Base-by-base conservation (phyloP, 2,113 vertebrate genomes). In the Spea multiplicata region DNA sequence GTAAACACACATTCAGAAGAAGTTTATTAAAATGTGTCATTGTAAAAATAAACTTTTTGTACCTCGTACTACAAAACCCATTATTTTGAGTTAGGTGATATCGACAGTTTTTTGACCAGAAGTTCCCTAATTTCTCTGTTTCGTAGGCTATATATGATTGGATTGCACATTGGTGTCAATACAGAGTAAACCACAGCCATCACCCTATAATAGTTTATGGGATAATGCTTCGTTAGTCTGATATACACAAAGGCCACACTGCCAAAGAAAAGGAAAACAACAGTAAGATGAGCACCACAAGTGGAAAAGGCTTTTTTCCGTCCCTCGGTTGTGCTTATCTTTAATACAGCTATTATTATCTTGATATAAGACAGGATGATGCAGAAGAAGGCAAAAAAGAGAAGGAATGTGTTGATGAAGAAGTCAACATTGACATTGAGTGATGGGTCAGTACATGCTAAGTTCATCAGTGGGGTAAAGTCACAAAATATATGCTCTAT, bases 261-360 rank as follows among this genome's bases (percentile, higher is more conserved):
- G 50, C 83, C 83, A 5, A 83, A 88, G 52, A 87, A 88, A 52
- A 88, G 71, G 2, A 85, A 59, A 5, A 87, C 85, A 44, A 87
- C 80, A 9, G 81, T 71, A 3, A 88, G 79, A 17, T 86, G 86
- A 5, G 83, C 82, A 0, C 80, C 82, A 53, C 84, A 88, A 0
- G 83, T 84, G 4, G 84, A 87, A 62, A 85, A 86, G 0, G 83
- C 78, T n/a, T 85, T 88, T 73, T 10, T 64, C 16, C 74, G 80
- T 0, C 86, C 84, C 17, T 83, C 83, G 0, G 1, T n/a, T 10
- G 82, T 84, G 1, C 73, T 80, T 14, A 87, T 84, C 45, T 44
- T 81, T 70, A 84, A 47, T 45, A 87, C 81, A 14, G 85, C 76
- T 6, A 17, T 76, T 13, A 84, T 81, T 13, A 88, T 84, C 72